Conservation (phyloP, 2,888 invertebrate species). For the Panorpa germanica region DNA sequence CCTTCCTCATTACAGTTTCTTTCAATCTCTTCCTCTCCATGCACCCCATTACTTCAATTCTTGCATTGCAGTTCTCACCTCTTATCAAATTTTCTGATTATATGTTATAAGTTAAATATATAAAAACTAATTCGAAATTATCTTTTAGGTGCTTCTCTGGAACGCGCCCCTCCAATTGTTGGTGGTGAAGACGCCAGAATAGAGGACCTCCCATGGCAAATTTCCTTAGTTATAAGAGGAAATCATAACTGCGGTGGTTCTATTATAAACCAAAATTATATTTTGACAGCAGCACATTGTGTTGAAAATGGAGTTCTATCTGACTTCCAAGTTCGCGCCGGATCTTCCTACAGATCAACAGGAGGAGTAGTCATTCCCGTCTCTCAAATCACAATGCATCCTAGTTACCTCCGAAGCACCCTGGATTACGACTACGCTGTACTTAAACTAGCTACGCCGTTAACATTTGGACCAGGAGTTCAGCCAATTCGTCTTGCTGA, state of each 20-base stretch:
- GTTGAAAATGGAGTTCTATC: slow-evolving; percentile 24
- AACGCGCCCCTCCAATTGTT: too few relatives aligned
- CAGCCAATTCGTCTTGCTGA: slow-evolving; percentile 21
- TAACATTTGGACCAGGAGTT: slow-evolving; percentile 21
- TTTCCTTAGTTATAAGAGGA: too few relatives aligned
- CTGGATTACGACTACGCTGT: slow-evolving; percentile 31
- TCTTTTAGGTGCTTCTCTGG: too few relatives aligned
- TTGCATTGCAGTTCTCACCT: too few relatives aligned
- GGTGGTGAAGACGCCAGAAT: too few relatives aligned
- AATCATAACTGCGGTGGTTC: slow-evolving; percentile 28
- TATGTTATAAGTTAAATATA: too few relatives aligned
- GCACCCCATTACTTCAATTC: too few relatives aligned
- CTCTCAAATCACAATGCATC: slow-evolving; percentile 22
- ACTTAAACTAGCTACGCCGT: slow-evolving; percentile 24
- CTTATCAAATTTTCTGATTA: too few relatives aligned
- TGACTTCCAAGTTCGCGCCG: slow-evolving; percentile 30
- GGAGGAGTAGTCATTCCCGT: slow-evolving; percentile 27
- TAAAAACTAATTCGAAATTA: too few relatives aligned
- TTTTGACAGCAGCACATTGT: slow-evolving; percentile 33
- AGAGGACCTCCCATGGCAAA: too few relatives aligned
- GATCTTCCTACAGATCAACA: slow-evolving; percentile 22
- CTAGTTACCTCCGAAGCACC: slow-evolving; percentile 21
- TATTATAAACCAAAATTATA: slow-evolving; percentile 25
- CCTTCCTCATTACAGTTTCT: too few relatives aligned
- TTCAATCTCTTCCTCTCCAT: too few relatives aligned